Base-by-base conservation (phyloP, 2,888 invertebrate species). In the Ormyrus pomaceus region DNA sequence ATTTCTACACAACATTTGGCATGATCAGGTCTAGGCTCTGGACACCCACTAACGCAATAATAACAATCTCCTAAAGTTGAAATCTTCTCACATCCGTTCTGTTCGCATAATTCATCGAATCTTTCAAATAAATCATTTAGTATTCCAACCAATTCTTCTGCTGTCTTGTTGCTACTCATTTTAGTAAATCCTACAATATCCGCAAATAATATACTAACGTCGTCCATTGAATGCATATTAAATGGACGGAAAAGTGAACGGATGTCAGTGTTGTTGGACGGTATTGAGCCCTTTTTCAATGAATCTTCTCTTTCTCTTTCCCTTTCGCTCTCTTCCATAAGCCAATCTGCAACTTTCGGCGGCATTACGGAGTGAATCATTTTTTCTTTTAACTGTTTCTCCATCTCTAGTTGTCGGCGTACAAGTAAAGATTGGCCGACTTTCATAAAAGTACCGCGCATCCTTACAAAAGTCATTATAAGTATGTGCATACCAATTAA, bases 331-430 rank as follows among this genome's bases (percentile, higher is more conserved):
- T 96, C 96, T 83, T 95, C 94, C 92, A 97, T 93, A 73, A 97
- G 90, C 95, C 96, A 96, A 84, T 95, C 94, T 3, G 98, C 97
- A 2, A 98, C 96, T 88, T 95, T 96, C 0, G 97, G 97, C 8
- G 99, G 99, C 99, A 99, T 99, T 79, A 99, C 96, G 46, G 98
- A 98, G 89, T 96, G 96, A 86, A 98, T 98, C 98, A 99, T 98
- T 90, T 98, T 97, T 90, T 98, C 98, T 90, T 98, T 98, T 64
- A 98, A 92, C 88, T 96, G 96, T 87, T 97, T 98, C 89, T 99
- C 99, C 92, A 96, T 94, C 91, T 98, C 97, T 79, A 99, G 91
- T 89, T 98, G 98, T 72, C 96, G 93, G 51, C 97, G 93, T 5
- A 98, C 98, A 80, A 98, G 92, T 81, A 98, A 92, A 86, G 98